These are phyloP conservation scores for Ennomos erosarius DNA, from an alignment of 2,888 invertebrate genomes.

Conservation along the genomic window DNA sequence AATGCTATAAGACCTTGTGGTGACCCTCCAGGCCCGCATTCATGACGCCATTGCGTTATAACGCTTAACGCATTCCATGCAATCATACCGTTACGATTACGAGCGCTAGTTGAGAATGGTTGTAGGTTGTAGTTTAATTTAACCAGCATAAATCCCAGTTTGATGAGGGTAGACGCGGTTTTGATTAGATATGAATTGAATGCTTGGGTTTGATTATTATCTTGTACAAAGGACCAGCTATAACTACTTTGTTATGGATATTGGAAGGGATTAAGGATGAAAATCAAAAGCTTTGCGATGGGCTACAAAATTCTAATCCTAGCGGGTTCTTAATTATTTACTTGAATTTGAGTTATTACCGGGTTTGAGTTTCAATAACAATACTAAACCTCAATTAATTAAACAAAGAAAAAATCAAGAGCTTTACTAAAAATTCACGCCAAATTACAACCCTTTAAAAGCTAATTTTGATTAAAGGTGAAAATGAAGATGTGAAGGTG, in stretches of 20 bases:
- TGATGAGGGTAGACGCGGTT: constrained; percentile 61
- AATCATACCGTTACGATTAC: constrained; percentile 5
- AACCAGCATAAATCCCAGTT: constrained; percentile 61
- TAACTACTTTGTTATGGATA: constrained; percentile 25
- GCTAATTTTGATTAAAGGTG: too few species aligned
- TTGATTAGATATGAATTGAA: constrained; percentile 58
- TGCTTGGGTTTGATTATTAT: constrained; percentile 38
- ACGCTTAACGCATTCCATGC: constrained; percentile 28
- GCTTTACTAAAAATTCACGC: too few species aligned
- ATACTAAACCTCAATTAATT: too few species aligned
- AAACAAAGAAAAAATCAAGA: too few species aligned
- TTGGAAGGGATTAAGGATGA: constrained; percentile 16
- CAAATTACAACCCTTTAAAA: too few species aligned
- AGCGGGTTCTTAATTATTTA: too few species aligned
- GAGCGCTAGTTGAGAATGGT: constrained; percentile 6
- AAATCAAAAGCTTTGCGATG: constrained; percentile 5
- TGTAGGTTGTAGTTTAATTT: constrained; percentile 60
- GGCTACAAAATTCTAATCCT: neutral
- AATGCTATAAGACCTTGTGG: too few species aligned
- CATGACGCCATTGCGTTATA: constrained; percentile 26
- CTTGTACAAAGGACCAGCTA: constrained; percentile 31
- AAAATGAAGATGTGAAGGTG: too few species aligned
- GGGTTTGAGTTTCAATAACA: too few species aligned
- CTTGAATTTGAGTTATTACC: too few species aligned
- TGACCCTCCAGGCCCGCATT: constrained; percentile 30